Evolutionary conservation across 64 coral and sea anemone genomes (phyloP).

Genomic region (Montipora capricornis): DNA sequence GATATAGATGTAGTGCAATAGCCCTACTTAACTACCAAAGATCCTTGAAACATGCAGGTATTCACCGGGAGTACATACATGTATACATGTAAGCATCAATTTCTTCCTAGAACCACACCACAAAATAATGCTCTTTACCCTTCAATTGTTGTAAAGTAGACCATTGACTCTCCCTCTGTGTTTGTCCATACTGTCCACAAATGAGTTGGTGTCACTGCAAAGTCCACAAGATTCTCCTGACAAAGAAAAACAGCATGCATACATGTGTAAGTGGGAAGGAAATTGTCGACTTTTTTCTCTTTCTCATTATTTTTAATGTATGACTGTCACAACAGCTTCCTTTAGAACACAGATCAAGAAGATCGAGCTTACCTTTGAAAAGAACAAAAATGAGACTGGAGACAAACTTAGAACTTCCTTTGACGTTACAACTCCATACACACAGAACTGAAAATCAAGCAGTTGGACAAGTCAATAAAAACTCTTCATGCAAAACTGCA

Average conservation of each 20-base stretch:
- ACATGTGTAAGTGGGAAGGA: not conserved
- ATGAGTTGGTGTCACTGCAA: slow-evolving; percentile 25
- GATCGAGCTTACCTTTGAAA: slow-evolving; percentile 41
- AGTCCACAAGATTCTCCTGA: slow-evolving; percentile 65
- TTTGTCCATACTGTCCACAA: slow-evolving; percentile 63
- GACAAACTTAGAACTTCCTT: slow-evolving; percentile 40
- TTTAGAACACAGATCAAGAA: too few species aligned
- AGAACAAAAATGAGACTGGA: slow-evolving; percentile 48
- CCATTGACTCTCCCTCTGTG: slow-evolving; percentile 55
- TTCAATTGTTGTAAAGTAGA: slow-evolving; percentile 35
- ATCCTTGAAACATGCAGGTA: too few species aligned
- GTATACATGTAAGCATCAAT: too few species aligned
- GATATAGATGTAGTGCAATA: too few species aligned
- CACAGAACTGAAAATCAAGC: slow-evolving; percentile 63
- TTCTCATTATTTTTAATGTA: too few species aligned
- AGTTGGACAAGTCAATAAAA: not conserved
- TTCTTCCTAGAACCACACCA: not conserved
- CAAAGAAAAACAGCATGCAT: not conserved
- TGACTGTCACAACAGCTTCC: too few species aligned
- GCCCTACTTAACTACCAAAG: too few species aligned
- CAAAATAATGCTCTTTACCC: slow-evolving; percentile 5
- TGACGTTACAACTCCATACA: slow-evolving; percentile 69
- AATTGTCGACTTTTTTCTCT: too few species aligned
- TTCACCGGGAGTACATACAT: too few species aligned
- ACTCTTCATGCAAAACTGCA: too few species aligned